A percentile compares a stretch with the other conserved stretches of the same genome.
Evolutionary conservation across 2,888 invertebrate species (phyloP).

Genomic region (Aleiodes testaceus): DNA sequence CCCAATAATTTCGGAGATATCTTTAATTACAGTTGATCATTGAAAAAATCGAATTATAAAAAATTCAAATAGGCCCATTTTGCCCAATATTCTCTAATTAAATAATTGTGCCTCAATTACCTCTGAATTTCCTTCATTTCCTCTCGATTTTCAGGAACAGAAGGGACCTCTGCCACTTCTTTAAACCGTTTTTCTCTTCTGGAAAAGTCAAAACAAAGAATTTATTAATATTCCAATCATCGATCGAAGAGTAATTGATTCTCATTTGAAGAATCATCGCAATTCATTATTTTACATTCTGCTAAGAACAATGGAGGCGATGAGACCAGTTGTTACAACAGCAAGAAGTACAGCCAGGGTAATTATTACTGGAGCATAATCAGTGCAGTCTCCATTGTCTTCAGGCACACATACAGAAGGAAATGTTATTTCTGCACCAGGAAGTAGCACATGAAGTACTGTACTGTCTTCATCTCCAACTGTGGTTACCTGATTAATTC

Average conservation of each 20-base stretch:
- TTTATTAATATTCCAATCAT: background rate
- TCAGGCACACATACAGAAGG: conserved; percentile 35
- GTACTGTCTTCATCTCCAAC: conserved; percentile 39
- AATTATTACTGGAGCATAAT: background rate
- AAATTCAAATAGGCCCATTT: too few relatives aligned
- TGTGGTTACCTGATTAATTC: conserved; percentile 42
- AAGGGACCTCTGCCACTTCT: background rate
- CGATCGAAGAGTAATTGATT: background rate
- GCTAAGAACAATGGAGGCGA: conserved; percentile 24
- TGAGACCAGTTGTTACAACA: conserved; percentile 31
- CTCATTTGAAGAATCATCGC: background rate
- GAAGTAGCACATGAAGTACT: conserved; percentile 49
- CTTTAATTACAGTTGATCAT: too few relatives aligned
- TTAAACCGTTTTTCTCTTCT: background rate
- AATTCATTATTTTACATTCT: conserved; percentile 35
- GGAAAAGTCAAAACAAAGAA: background rate
- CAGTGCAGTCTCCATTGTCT: conserved; percentile 16
- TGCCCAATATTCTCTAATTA: too few relatives aligned
- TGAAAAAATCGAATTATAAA: too few relatives aligned
- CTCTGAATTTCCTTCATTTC: conserved; percentile 39
- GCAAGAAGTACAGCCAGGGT: conserved; percentile 37
- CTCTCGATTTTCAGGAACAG: background rate
- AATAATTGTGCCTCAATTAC: background rate
- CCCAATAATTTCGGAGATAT: background rate
- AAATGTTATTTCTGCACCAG: conserved; percentile 42